Conservation (phyloP, 2,113 vertebrate species). For the Pogonocichla stellata region DNA sequence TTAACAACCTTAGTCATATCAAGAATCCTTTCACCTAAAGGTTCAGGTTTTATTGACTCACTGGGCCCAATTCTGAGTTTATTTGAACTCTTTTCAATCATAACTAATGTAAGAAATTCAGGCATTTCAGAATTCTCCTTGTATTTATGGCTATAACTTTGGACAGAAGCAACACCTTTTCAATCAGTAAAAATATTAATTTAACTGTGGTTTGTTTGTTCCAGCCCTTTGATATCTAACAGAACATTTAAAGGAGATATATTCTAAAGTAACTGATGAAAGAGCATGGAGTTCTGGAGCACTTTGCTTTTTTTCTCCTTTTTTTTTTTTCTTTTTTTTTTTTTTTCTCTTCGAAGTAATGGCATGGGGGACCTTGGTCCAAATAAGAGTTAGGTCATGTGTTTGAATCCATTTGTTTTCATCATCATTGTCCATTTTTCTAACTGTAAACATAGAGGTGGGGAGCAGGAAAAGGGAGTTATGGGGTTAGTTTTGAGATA, state of each 20-base stretch:
- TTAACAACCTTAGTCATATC: background rate
- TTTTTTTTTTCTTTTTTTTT: background rate
- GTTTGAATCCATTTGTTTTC: background rate
- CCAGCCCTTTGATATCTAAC: background rate
- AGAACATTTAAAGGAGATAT: background rate
- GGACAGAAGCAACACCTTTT: background rate
- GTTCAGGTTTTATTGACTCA: background rate
- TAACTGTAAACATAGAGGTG: background rate
- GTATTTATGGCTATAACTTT: background rate
- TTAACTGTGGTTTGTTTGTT: background rate
- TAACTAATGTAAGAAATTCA: background rate
- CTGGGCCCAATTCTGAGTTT: background rate
- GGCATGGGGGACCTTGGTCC: background rate
- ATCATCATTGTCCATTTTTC: background rate
- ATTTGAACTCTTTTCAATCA: background rate
- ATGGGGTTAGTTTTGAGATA: background rate
- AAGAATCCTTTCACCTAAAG: background rate
- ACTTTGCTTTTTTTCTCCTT: background rate
- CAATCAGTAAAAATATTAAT: background rate
- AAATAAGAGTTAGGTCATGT: background rate
- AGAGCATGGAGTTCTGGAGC: background rate
- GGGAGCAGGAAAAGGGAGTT: background rate
- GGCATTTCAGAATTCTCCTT: background rate
- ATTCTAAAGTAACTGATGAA: background rate
- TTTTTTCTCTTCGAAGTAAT: background rate